Percentiles rank a stretch among this genome's conserved stretches.
These are phyloP conservation scores for Nyctibius grandis DNA, from an alignment of 2,797 vertebrate species.

Conservation along the genomic window DNA sequence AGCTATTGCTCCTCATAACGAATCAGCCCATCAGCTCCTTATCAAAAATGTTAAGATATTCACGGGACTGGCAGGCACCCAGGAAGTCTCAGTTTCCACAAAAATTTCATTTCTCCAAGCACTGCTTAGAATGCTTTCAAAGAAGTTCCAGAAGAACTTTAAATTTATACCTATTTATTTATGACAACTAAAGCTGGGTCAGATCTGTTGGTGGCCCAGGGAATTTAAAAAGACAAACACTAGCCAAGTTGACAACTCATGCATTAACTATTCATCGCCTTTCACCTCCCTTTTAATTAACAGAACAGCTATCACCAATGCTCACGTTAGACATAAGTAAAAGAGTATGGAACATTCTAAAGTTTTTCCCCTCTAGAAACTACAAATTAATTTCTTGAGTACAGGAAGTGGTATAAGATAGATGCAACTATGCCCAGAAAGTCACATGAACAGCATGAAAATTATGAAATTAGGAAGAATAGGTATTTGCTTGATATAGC, in stretches of 20 bases:
- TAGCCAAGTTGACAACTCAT: not conserved
- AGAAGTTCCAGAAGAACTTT: not conserved
- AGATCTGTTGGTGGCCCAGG: not conserved
- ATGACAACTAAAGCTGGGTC: not conserved
- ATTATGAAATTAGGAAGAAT: not conserved
- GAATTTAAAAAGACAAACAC: not conserved
- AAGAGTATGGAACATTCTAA: not conserved
- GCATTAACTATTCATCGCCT: not conserved
- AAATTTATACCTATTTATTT: not conserved
- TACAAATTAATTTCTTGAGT: not conserved
- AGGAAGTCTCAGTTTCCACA: not conserved
- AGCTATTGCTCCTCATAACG: not conserved
- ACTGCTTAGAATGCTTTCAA: not conserved
- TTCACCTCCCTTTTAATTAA: not conserved
- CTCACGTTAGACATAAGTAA: not conserved
- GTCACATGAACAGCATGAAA: not conserved
- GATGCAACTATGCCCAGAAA: not conserved
- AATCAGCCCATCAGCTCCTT: not conserved
- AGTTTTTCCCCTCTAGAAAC: not conserved
- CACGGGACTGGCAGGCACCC: not conserved
- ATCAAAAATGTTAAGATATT: not conserved
- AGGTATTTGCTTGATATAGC: not conserved
- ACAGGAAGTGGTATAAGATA: not conserved
- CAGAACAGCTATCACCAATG: not conserved
- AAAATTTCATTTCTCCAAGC: not conserved